Base-by-base conservation (phyloP, 2,888 invertebrate species). In the Stratiomys singularior region DNA sequence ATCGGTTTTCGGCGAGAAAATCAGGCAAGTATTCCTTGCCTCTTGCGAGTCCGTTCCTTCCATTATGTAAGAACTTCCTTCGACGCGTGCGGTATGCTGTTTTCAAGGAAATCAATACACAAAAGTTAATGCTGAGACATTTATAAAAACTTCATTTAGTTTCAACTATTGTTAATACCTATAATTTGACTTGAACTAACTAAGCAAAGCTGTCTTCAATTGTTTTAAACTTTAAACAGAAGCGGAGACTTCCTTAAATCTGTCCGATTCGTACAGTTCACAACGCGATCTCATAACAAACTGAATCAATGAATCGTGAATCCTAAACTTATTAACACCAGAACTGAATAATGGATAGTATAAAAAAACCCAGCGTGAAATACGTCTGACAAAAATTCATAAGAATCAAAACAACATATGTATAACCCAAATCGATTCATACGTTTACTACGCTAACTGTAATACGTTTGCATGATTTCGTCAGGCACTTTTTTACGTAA, bases 1-100 rank as follows among this genome's bases (percentile, higher is more conserved):
- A 81, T 93, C 93, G 0, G 88, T 88, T 76, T 91, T 92, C 0
- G 98, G 93, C 0, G 97, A 95, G 87, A 98, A 97, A 37, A 98
- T 91, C 27, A 98, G 87, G 85, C 94, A 95, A 0, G 94, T 94
- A 78, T 93, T 94, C 76, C 86, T 82, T 3, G 87, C 85, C 85
- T 93, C 93, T 78, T 90, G 89, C 0, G 93, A 92, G 83, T 94
- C 94, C 11, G 90, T 90, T 0, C 93, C 94, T 84, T 94, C 94
- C 82, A 91, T 92, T 79, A 96, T 95, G 86, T 96, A 96, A 83
- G 94, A 93, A 25, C 94, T 93, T 5, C 95, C 95, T 56, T 92
- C 91, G 89, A 94, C 92, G 67, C 95, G 88, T 13, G 13, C 15
- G 82, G 92, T 93, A 0, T 94, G 95, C 95, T 96, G 63, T 25